Evolutionary conservation across 2,797 vertebrate genomes (phyloP).

Genomic region (Pristis pectinata): DNA sequence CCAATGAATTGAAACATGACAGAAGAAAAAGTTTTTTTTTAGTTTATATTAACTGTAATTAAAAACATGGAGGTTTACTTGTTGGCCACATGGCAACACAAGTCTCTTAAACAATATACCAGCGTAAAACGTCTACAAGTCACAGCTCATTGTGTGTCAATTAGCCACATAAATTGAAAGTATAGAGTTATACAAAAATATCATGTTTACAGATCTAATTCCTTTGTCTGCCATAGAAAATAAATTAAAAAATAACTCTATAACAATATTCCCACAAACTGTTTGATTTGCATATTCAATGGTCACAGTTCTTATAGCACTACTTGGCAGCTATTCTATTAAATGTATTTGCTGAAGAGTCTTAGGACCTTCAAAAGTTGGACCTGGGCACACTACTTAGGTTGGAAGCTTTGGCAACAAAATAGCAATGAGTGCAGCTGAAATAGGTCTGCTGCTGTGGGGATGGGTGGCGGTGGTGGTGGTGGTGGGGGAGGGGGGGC

Average conservation of each 20-base stretch:
- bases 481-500: no score
- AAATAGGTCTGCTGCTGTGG: background rate
- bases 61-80: background rate
- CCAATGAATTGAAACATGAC: background rate
- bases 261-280: background rate
- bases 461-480: no score
- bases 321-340: background rate
- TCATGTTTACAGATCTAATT: background rate
- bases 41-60: background rate
- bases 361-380: no score
- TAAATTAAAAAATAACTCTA: background rate
- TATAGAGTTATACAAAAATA: slow-evolving; percentile 1
- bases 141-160: background rate
- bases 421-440: background rate
- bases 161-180: background rate
- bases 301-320: background rate
- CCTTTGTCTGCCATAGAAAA: background rate
- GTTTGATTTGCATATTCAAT: background rate
- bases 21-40: background rate
- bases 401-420: background rate
- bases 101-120: background rate
- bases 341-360: background rate
- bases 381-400: background rate
- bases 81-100: no score
- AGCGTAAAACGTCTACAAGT: background rate